Evolutionary conservation across 2,888 invertebrate genomes (phyloP).

Genomic region (Endotricha flammealis): DNA sequence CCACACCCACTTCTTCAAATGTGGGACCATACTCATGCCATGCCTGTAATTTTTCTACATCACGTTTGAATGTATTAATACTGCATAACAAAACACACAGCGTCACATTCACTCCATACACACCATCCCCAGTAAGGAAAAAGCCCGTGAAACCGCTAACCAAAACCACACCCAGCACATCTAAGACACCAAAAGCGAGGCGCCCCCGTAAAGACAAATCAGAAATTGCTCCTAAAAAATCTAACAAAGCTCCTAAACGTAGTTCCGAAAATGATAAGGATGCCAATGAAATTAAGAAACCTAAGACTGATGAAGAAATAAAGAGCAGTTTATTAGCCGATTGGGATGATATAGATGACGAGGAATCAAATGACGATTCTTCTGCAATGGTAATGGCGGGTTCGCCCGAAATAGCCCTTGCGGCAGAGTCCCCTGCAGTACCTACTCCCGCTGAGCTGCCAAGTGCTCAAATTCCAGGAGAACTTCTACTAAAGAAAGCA

Average conservation of each 20-base stretch:
- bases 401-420: constrained; percentile 54
- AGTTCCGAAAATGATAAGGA: constrained; percentile 45
- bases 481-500: constrained; percentile 38
- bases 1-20: constrained; percentile 41
- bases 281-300: constrained; percentile 58
- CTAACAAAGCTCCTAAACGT: constrained; percentile 54
- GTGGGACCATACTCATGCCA: constrained; percentile 78
- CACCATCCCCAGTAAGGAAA: constrained; percentile 60
- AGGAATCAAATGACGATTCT: constrained; percentile 58
- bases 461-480: constrained; percentile 37
- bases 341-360: constrained; percentile 83
- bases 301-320: constrained; percentile 80
- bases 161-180: constrained; percentile 38
- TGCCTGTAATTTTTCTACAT: constrained; percentile 81
- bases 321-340: constrained; percentile 85
- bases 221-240: constrained; percentile 51
- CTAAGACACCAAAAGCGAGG: constrained; percentile 47
- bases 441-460: constrained; percentile 58
- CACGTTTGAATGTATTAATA: constrained; percentile 84
- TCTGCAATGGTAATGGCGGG: constrained; percentile 39
- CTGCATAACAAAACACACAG: constrained; percentile 85
- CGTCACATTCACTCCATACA: constrained; percentile 66
- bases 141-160: constrained; percentile 37
- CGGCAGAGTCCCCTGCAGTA: constrained; percentile 55
- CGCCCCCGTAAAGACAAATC: constrained; percentile 53